Evolutionary conservation across 2,888 invertebrate species (phyloP), one percentile per base, ranked within the genome.

Genomic region (Criorhina ranunculi): DNA sequence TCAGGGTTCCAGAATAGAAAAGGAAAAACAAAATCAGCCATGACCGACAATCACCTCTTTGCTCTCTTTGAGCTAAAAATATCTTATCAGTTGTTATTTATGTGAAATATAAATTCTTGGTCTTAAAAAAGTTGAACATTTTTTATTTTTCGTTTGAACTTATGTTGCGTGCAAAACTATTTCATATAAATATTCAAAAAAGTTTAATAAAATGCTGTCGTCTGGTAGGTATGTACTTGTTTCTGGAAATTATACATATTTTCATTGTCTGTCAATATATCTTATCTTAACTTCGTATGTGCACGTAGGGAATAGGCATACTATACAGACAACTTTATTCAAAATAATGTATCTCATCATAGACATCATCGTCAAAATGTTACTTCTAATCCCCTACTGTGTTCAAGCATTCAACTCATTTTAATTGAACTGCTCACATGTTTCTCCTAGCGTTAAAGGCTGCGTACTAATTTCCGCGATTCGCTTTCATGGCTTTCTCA

Each of bases 71-170:
- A 46, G 53, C 62, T 78, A 62, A 72, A 66, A 67, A 62, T 78
- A 75, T 60, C 72, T 69, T 83, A 83, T 83, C 83, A 73, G 40
- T 69, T 78, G 67, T 62, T 76, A 46, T 64, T 69, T 57, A 40
- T 12, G 55, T 12, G 17, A 51, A 69, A 33, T 44, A 37, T 44
- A 46, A 29, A 31, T 35, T 35, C 33, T 53, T n/a, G 11, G 31
- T 49, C 19, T 29, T 11, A 15, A 29, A 17, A 42, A 49, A 40
- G 33, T n/a, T 0, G 31, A 19, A 11, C 17, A 37, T 17, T n/a
- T 44, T 42, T 42, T 11, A 9, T 42, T 12, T 53, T 51, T 15
- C 17, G 37, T 12, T 29, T 37, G 2, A 3, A 17, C 8, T 17
- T 5, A 3, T 60, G 1, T 31, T 15, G 8, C 9, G 5, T 6